Conservation (phyloP, 2,888 invertebrate genomes). For the Kryphioiulus occultus region DNA sequence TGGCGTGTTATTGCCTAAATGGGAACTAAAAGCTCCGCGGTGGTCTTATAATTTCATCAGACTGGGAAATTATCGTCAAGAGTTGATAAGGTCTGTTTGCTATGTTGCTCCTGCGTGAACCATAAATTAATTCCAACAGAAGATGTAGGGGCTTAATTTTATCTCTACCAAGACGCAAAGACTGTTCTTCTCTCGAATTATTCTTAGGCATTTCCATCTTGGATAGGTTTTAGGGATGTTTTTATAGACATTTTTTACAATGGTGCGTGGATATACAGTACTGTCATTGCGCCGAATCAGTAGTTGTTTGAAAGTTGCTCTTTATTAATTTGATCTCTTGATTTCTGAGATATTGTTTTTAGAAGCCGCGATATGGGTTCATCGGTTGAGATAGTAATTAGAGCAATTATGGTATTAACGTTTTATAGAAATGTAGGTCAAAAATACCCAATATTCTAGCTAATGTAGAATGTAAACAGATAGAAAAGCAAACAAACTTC, state of each 20-base stretch:
- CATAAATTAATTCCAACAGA: neutral
- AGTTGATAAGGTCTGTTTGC: neutral
- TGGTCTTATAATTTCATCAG: neutral
- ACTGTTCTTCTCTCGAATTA: too few relatives aligned
- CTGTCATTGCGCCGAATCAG: too few relatives aligned
- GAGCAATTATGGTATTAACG: neutral
- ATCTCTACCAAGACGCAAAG: neutral
- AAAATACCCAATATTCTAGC: neutral
- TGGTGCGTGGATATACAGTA: too few relatives aligned
- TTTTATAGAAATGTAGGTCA: neutral
- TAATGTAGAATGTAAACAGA: neutral
- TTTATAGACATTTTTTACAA: too few relatives aligned
- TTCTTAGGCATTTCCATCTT: too few relatives aligned
- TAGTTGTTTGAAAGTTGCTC: too few relatives aligned
- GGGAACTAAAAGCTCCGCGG: neutral
- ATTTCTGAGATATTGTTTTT: too few relatives aligned
- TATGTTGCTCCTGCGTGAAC: neutral
- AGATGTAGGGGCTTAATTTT: neutral
- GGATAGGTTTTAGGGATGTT: too few relatives aligned
- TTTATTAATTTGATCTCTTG: too few relatives aligned
- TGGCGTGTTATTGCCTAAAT: neutral
- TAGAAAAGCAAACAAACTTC: neutral
- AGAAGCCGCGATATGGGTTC: too few relatives aligned
- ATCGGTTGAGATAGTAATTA: neutral
- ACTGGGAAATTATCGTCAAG: neutral